Conservation (phyloP, 2,797 vertebrate genomes). For the Gymnodraco acuticeps region DNA sequence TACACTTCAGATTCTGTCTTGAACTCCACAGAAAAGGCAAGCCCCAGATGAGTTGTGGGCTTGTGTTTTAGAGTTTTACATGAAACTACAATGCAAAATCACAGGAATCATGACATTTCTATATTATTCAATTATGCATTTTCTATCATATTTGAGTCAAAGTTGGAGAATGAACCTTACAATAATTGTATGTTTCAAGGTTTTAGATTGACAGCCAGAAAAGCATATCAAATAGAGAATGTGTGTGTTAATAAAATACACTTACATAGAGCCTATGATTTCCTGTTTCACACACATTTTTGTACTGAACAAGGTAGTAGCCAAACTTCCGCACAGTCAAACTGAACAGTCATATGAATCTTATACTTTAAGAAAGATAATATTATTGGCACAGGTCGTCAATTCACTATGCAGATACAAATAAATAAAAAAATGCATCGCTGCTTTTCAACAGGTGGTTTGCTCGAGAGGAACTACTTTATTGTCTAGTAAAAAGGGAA, state of each 20-base stretch:
- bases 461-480: neutral
- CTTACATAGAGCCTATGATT: neutral
- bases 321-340: neutral
- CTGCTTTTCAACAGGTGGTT: conserved; percentile 27
- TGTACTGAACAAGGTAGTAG: neutral
- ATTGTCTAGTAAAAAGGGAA: neutral
- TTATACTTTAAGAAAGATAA: no score
- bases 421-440: neutral
- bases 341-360: no score
- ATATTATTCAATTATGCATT: neutral
- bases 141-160: neutral
- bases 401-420: no score
- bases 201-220: neutral
- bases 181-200: neutral
- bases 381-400: neutral
- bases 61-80: conserved; percentile 35
- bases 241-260: accelerated
- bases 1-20: neutral
- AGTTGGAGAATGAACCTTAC: neutral
- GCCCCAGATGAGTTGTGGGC: neutral
- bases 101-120: neutral
- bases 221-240: neutral
- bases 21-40: conserved; percentile 4
- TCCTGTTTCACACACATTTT: neutral
- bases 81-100: conserved; percentile 17